Evolutionary conservation across 2,888 invertebrate species (phyloP).

Genomic region (Cecidostiba fungosa): DNA sequence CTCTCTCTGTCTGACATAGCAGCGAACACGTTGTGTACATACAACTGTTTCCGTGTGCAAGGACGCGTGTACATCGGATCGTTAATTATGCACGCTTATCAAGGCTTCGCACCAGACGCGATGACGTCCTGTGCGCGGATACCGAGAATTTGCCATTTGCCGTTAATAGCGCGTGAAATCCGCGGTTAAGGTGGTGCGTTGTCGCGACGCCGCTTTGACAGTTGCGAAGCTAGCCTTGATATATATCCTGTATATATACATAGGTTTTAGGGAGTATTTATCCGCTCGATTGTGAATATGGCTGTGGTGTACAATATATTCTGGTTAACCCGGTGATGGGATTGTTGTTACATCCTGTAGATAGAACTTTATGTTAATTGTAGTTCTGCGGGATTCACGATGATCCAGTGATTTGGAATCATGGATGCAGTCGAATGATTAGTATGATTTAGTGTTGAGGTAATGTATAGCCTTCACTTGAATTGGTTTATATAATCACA

Average conservation of each 20-base stretch:
- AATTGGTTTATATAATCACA: too few species aligned
- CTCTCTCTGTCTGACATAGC: too few species aligned
- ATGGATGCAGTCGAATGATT: neutral
- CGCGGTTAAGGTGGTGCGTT: neutral
- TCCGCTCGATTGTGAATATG: neutral
- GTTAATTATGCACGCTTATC: constrained; percentile 48
- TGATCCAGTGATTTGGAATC: neutral
- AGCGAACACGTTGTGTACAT: too few species aligned
- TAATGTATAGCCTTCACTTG: too few species aligned
- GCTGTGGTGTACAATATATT: neutral
- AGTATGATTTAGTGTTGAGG: neutral
- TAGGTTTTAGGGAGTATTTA: neutral
- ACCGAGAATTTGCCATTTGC: constrained; percentile 37
- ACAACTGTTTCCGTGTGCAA: neutral
- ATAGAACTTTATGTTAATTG: neutral
- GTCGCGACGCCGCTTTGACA: neutral
- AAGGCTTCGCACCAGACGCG: neutral
- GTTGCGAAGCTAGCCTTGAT: neutral
- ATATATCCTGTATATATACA: neutral
- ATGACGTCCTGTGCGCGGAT: neutral
- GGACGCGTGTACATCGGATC: neutral
- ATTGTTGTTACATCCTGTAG: neutral
- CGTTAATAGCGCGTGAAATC: constrained; percentile 49
- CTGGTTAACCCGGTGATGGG: neutral
- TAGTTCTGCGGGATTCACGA: neutral